Percentiles rank a stretch among this genome's conserved stretches.
Evolutionary conservation across 1,140 invertebrate genomes (phyloP).

Genomic region (Drosophila rufa): DNA sequence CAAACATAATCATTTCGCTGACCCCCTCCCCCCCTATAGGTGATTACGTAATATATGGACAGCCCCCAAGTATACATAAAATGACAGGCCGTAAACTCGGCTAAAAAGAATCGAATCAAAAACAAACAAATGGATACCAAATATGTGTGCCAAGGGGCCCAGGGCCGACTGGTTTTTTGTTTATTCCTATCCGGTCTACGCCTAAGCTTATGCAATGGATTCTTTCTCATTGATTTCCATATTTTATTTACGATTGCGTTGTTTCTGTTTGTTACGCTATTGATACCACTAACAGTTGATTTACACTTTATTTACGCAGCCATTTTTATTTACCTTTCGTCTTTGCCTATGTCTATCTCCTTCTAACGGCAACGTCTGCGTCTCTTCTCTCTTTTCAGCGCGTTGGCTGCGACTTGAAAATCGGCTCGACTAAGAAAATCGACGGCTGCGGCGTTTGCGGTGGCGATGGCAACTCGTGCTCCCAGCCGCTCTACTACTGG

Average conservation of each 20-base stretch:
- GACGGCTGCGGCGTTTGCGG: conserved; percentile 96
- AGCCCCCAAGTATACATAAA: conserved; percentile 9
- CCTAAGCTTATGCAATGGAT: conserved; percentile 66
- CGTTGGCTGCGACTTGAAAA: conserved; percentile 95
- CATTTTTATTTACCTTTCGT: conserved; percentile 47
- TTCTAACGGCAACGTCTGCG: conserved; percentile 1
- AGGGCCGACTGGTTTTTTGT: conserved; percentile 1
- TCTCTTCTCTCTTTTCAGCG: conserved; percentile 87
- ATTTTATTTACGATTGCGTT: conserved; percentile 73
- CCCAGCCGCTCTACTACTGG: conserved; percentile 93
- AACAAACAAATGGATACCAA: not conserved
- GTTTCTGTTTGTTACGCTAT: conserved; percentile 54
- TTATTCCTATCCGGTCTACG: not conserved
- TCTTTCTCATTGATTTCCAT: conserved; percentile 70
- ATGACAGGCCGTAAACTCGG: conserved; percentile 7
- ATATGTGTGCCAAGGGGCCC: conserved; percentile 25
- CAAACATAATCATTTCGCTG: too few species aligned
- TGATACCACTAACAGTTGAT: conserved; percentile 78
- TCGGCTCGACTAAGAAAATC: conserved; percentile 93
- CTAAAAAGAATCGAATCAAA: not conserved
- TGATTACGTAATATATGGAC: too few species aligned
- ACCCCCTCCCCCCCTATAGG: too few species aligned
- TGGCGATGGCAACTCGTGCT: conserved; percentile 93
- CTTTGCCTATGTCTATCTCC: not conserved
- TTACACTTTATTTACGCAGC: conserved; percentile 77